Evolutionary conservation across 2,113 vertebrate species (phyloP).

Genomic region (Trogon surrucura): DNA sequence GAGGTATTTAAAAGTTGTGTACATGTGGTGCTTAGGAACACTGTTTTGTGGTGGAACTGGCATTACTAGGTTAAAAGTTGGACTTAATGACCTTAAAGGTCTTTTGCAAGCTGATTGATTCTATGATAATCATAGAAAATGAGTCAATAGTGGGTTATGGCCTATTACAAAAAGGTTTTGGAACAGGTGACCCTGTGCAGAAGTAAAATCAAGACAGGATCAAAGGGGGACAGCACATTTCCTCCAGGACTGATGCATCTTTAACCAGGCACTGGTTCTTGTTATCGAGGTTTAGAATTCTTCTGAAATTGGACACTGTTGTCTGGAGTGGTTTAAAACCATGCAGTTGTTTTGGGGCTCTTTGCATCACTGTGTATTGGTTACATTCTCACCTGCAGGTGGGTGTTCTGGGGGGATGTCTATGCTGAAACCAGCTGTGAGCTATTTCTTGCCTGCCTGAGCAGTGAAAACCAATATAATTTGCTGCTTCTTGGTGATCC

Average conservation of each 20-base stretch:
- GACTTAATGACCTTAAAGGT: too few relatives aligned
- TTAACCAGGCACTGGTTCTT: fast-evolving
- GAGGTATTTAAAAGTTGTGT: too few relatives aligned
- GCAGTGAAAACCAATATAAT: not conserved
- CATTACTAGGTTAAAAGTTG: too few relatives aligned
- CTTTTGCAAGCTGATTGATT: too few relatives aligned
- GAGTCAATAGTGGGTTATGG: not conserved
- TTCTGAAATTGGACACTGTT: not conserved
- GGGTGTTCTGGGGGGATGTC: fast-evolving
- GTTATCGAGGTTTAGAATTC: not conserved
- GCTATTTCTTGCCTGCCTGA: not conserved
- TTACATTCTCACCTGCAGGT: fast-evolving
- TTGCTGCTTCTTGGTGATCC: not conserved
- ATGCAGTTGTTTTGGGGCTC: not conserved
- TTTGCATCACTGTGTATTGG: not conserved
- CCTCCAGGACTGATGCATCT: not conserved
- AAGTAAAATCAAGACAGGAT: not conserved
- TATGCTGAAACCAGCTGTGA: not conserved
- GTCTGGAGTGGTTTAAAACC: not conserved
- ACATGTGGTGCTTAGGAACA: too few relatives aligned
- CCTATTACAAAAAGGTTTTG: not conserved
- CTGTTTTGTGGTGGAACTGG: too few relatives aligned
- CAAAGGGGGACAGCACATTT: fast-evolving
- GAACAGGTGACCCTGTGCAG: not conserved
- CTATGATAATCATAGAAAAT: not conserved